phyloP scores from a whole-genome alignment of 2,797 vertebrate genomes.

The Epinephelus awoara region DNA sequence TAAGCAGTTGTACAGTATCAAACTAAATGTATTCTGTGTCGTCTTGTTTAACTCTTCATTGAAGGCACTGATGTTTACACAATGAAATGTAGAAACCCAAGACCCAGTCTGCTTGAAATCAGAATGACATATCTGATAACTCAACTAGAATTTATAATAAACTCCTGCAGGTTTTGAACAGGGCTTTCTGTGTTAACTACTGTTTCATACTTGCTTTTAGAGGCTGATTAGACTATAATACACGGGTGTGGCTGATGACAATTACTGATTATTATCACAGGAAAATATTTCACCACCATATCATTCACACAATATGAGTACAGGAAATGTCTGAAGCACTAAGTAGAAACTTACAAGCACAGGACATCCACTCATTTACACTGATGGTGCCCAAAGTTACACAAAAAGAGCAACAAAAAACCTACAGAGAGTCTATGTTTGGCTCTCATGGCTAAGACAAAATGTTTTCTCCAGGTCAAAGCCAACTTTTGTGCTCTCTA shows the following conservation, averaged over 20 bases:
- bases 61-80: neutral
- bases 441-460: constrained; percentile 26
- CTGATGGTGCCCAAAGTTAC: neutral
- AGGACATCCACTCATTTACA: constrained; percentile 14
- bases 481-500: constrained; percentile 27
- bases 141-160: neutral
- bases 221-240: constrained; percentile 28
- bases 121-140: neutral
- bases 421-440: constrained; percentile 4
- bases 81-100: neutral
- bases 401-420: neutral
- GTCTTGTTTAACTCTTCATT: constrained; percentile 4
- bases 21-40: neutral
- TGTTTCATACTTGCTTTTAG: constrained; percentile 12
- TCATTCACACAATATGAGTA: constrained; percentile 10
- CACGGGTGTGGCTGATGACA: constrained; percentile 24
- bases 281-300: constrained; percentile 25
- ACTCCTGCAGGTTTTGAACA: neutral
- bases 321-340: constrained; percentile 28
- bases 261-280: constrained; percentile 19
- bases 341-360: constrained; percentile 1
- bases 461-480: constrained; percentile 18
- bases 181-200: neutral
- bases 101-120: neutral
- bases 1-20: neutral